Base-by-base conservation (phyloP, 1,140 invertebrate species). In the Mactra quadrangularis region DNA sequence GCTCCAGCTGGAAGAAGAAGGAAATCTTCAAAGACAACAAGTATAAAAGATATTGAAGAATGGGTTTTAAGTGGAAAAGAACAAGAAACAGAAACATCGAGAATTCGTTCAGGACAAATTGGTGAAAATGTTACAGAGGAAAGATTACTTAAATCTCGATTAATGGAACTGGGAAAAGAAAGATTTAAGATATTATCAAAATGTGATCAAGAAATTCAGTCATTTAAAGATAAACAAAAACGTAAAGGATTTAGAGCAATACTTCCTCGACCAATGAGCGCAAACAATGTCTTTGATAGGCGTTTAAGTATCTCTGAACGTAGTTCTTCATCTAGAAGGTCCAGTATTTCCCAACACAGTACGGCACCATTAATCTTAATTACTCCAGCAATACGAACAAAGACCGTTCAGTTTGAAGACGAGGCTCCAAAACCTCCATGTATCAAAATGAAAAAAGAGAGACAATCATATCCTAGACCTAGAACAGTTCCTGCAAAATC, bases 91-190 rank as follows among this genome's bases (percentile, higher is more conserved):
- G 55, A 62, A 19, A 52, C 55, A 22, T 60, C 72, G 27, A 59
- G 55, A 22, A 53, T 53, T 15, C 72, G 62, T 59, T 52, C 72
- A 19, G 72, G 72, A n/a, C 72, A 76, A 29, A 27, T 82, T 15
- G 41, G 53, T 22, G 68, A 70, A 62, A 82, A 82, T 35, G 41
- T 60, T 3, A 82, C 64, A 11, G 78, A 82, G 22, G 64, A 82
- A 45, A 47, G 78, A 60, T 25, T 82, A 6, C 66, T 82, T 22
- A 33, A 45, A 22, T 31, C 66, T 3, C 15, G 47, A 33, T 53
- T 82, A n/a, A 72, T 82, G 66, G 78, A 82, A 62, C n/a, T 82
- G 0, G 78, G 78, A 50, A 82, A 82, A 50, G 78, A 82, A 45
- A 31, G 78, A 4, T 82, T 72, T 27, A 82, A 82, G 31, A 38